Percentiles rank a stretch among this genome's conserved stretches.
These are phyloP conservation scores for Orthosia gothica DNA, from an alignment of 2,888 invertebrate species.

Conservation along the genomic window DNA sequence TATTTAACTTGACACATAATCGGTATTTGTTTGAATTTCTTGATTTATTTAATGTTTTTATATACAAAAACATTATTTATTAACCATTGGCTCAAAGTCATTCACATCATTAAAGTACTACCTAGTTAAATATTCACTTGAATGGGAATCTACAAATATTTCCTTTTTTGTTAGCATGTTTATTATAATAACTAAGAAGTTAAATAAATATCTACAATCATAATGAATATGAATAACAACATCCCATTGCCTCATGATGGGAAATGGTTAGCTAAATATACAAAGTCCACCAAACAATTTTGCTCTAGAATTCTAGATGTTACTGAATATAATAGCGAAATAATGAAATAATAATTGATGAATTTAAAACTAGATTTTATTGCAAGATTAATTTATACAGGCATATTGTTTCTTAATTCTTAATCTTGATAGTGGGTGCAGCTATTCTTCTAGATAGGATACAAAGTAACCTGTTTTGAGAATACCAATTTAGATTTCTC, in stretches of 20 bases:
- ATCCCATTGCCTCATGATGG: not conserved
- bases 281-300: not conserved
- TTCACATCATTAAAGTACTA: slow-evolving; percentile 33
- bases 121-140: slow-evolving; percentile 3
- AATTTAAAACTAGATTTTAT: no score
- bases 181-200: slow-evolving; percentile 11
- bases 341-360: no score
- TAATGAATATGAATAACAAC: slow-evolving; percentile 13
- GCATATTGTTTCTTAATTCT: no score
- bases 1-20: slow-evolving; percentile 10
- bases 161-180: slow-evolving; percentile 22
- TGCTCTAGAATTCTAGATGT: slow-evolving; percentile 17
- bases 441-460: no score
- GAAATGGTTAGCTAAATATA: not conserved
- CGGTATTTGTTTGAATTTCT: not conserved
- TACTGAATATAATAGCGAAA: not conserved
- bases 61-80: slow-evolving; percentile 25
- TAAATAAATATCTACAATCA: slow-evolving; percentile 14
- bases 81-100: slow-evolving; percentile 26
- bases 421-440: no score
- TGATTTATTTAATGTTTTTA: not conserved
- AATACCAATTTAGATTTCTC: not conserved
- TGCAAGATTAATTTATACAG: no score
- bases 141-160: slow-evolving; percentile 32
- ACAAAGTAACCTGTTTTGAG: no score